Percentiles rank a stretch among this genome's conserved stretches.
phyloP scores from a whole-genome alignment of 2,888 invertebrate genomes.

The Pegoplata infirma region DNA sequence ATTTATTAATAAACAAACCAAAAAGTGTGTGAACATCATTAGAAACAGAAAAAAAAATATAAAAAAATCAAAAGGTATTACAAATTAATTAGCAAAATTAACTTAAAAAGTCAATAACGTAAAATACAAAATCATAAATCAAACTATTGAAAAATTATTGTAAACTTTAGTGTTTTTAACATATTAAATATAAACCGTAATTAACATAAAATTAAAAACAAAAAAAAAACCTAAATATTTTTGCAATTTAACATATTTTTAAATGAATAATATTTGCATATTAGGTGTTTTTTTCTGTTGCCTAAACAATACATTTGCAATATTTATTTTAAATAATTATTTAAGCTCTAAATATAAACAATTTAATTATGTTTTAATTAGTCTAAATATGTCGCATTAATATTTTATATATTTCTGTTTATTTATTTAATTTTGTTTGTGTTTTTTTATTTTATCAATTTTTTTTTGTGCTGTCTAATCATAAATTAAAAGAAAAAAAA shows the following conservation, averaged over 20 bases:
- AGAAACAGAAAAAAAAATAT: neutral
- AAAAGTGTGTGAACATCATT: neutral
- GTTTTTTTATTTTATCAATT: neutral
- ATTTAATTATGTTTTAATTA: neutral
- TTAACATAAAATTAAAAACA: neutral
- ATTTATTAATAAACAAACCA: conserved; percentile 17
- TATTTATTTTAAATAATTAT: neutral
- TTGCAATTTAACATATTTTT: no score
- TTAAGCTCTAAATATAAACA: neutral
- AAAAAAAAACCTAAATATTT: no score
- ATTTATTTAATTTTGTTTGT: neutral
- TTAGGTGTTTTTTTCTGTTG: no score
- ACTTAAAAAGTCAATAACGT: neutral
- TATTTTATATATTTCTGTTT: neutral
- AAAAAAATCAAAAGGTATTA: conserved; percentile 9
- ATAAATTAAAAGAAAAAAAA: conserved; percentile 1
- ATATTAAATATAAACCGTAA: neutral
- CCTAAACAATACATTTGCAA: no score
- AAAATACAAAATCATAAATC: neutral
- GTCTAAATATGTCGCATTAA: neutral
- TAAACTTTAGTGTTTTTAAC: neutral
- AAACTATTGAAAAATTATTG: neutral
- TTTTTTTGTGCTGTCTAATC: neutral
- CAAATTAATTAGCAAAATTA: neutral
- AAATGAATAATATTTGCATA: no score